Evolutionary conservation across 2,113 vertebrate species (phyloP), one percentile per base, ranked within the genome.

Genomic region (Mesembrinibis cayennensis): DNA sequence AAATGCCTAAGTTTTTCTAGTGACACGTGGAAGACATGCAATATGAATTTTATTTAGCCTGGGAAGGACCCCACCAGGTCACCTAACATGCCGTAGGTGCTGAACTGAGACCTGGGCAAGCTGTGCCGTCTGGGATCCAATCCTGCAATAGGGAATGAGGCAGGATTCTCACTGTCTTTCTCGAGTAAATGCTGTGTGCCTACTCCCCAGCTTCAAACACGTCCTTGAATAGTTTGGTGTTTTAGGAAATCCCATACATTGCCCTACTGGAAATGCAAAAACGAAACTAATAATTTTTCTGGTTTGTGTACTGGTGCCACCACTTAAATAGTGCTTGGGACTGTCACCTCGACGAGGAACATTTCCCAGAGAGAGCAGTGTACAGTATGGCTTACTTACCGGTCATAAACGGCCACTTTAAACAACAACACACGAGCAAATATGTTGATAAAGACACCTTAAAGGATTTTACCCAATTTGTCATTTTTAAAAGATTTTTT

Each of bases 311-410:
- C 2, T 2, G 44, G 7, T 55, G 44, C 6, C 16, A 16, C 30
- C 38, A 6, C 21, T 34, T 44, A 6, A 42, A 6, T 0, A 10
- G 25, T 2, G 21, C 23, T 5, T 61, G 53, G 69, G 50, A 3
- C 34, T 13, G n/a, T 4, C 2, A 18, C 79, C 65, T 63, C 42
- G 1, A 3, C 0, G 13, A 18, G 56, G 34, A 38, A 7, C 5
- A 0, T 44, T 26, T 29, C 50, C 70, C 58, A 10, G 34, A 3
- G 40, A 13, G 25, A 5, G 55, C 82, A 25, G 38, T 1, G 53
- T 8, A 2, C 8, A 3, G 13, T 4, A 0, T 1, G 11, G 22
- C 13, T 36, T 19, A 1, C 21, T 26, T 21, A 5, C 25, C 52
- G 6, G 16, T 8, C 62, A 29, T 4, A 32, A 40, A 25, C 27